phyloP scores from a whole-genome alignment of 2,888 invertebrate genomes.

The Xanthia icteritia region DNA sequence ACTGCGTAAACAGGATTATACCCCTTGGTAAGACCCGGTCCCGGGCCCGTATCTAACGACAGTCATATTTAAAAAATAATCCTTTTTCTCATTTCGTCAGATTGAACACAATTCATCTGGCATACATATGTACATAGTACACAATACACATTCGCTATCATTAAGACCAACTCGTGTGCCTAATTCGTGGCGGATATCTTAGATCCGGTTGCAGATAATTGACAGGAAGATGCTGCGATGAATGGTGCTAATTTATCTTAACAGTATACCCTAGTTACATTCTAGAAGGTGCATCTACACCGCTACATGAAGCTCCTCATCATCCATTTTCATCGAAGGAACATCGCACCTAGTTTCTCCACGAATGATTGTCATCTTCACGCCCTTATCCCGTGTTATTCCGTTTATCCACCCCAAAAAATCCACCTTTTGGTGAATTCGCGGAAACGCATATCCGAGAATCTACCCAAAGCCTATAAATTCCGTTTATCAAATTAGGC shows the following conservation, averaged over 20 bases:
- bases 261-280: not conserved
- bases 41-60: too few relatives aligned
- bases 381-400: not conserved
- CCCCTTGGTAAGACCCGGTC: not conserved
- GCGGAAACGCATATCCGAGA: too few relatives aligned
- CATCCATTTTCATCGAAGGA: not conserved
- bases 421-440: too few relatives aligned
- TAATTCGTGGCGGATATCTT: slow-evolving; percentile 24
- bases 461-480: too few relatives aligned
- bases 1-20: not conserved
- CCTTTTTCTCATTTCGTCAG: not conserved
- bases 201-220: slow-evolving; percentile 21
- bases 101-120: not conserved
- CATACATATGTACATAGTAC: too few relatives aligned
- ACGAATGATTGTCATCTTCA: not conserved
- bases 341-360: not conserved
- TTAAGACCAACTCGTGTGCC: slow-evolving; percentile 20
- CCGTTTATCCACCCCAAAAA: too few relatives aligned
- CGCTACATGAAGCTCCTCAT: not conserved
- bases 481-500: too few relatives aligned
- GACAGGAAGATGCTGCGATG: slow-evolving; percentile 2
- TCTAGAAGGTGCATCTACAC: not conserved
- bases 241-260: not conserved
- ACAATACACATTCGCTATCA: not conserved
- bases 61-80: not conserved